Percentiles rank a stretch among this genome's conserved stretches.
Conservation (phyloP, 2,888 invertebrate species). For the Anthoptus insignis region DNA sequence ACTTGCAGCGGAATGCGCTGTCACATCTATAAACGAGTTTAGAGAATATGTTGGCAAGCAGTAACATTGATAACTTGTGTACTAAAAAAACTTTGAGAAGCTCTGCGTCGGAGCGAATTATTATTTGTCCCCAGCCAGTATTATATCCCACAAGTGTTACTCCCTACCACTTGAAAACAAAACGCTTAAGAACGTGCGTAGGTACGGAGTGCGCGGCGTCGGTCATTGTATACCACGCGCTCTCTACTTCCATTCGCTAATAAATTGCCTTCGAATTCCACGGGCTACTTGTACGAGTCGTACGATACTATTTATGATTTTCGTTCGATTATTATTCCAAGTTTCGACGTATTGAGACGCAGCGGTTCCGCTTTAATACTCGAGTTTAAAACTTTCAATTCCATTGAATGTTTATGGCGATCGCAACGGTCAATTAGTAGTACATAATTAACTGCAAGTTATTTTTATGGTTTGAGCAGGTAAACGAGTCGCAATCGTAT, state of each 20-base stretch:
- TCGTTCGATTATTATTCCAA: slow-evolving; percentile 36
- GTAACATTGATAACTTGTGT: too few relatives aligned
- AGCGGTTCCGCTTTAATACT: slow-evolving; percentile 30
- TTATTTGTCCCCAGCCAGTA: slow-evolving; percentile 59
- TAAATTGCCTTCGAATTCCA: slow-evolving; percentile 31
- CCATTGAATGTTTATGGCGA: slow-evolving; percentile 5
- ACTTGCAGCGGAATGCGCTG: too few relatives aligned
- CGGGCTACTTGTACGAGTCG: slow-evolving; percentile 8
- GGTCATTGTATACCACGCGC: slow-evolving; percentile 32
- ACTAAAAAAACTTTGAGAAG: too few relatives aligned
- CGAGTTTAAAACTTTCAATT: slow-evolving; percentile 32
- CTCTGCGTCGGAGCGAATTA: slow-evolving; percentile 69
- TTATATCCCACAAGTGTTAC: slow-evolving; percentile 56
- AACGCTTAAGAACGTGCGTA: slow-evolving; percentile 32
- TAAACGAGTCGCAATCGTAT: too few relatives aligned
- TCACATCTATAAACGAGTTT: too few relatives aligned
- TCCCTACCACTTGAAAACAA: slow-evolving; percentile 64
- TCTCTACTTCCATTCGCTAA: slow-evolving; percentile 31
- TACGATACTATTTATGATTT: slow-evolving; percentile 37
- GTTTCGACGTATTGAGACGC: slow-evolving; percentile 37
- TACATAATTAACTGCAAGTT: neutral
- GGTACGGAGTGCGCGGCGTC: slow-evolving; percentile 31
- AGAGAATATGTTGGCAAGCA: too few relatives aligned
- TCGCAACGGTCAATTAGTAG: neutral
- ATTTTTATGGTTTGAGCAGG: too few relatives aligned